A percentile compares a stretch with the other conserved stretches of the same genome.
phyloP scores from a whole-genome alignment of 23 tunicate species.

The Ciona savignyi region DNA sequence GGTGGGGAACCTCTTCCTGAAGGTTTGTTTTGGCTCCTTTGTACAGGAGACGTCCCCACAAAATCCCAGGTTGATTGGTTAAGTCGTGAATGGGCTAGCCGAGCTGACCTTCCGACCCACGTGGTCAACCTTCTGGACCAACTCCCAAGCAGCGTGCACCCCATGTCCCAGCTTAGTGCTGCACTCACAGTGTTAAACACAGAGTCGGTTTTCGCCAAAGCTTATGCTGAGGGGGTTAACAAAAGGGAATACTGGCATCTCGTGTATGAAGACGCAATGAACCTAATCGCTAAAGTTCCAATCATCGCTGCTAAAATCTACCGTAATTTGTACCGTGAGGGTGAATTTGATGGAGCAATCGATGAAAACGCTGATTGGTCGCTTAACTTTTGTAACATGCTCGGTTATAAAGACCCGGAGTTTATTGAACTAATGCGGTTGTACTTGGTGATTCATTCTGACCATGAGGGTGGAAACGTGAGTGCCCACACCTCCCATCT shows the following conservation, averaged over 20 bases:
- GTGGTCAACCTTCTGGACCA: constrained; percentile 89
- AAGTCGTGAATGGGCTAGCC: constrained; percentile 80
- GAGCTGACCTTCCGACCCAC: constrained; percentile 93
- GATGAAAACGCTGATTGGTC: constrained; percentile 98
- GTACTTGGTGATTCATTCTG: constrained; percentile 91
- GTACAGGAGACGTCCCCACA: constrained; percentile 91
- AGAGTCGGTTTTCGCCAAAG: constrained; percentile 83
- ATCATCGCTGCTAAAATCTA: constrained; percentile 95
- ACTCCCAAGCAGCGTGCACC: constrained; percentile 88
- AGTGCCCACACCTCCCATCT: constrained; percentile 93
- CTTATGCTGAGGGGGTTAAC: constrained; percentile 87
- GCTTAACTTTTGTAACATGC: constrained; percentile 93
- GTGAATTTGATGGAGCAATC: constrained; percentile 56
- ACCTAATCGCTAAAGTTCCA: constrained; percentile 91
- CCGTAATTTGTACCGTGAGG: constrained; percentile 81
- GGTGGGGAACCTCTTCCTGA: constrained; percentile 92
- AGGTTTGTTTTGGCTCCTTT: constrained; percentile 93
- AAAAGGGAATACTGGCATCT: constrained; percentile 86
- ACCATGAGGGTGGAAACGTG: constrained; percentile 97
- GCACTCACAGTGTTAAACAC: constrained; percentile 83
- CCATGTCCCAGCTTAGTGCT: constrained; percentile 92
- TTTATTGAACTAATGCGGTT: constrained; percentile 94
- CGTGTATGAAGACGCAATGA: constrained; percentile 97
- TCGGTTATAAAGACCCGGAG: constrained; percentile 64
- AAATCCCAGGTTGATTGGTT: constrained; percentile 65